Evolutionary conservation across 1,140 invertebrate genomes (phyloP).

Genomic region (Aphidius ervi): DNA sequence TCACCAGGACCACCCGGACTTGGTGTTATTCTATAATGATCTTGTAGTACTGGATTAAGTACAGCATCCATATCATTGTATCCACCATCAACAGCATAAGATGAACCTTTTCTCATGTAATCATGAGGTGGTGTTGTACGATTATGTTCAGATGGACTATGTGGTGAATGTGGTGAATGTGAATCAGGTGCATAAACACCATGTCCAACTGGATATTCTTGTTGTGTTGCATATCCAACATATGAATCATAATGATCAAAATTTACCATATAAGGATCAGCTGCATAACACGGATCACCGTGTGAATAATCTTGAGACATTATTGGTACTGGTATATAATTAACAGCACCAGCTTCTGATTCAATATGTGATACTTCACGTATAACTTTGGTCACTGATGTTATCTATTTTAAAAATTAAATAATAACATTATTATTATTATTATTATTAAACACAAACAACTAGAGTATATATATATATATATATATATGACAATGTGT

Average conservation of each 20-base stretch:
- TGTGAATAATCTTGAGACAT: constrained; percentile 52
- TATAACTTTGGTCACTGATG: constrained; percentile 64
- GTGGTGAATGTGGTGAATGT: constrained; percentile 50
- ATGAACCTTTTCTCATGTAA: constrained; percentile 57
- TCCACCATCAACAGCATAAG: constrained; percentile 55
- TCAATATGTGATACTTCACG: constrained; percentile 65
- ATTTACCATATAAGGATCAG: constrained; percentile 51
- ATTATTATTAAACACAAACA: constrained; percentile 1
- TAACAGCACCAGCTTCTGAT: constrained; percentile 57
- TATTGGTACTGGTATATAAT: constrained; percentile 50
- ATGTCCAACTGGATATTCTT: constrained; percentile 46
- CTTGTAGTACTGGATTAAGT: constrained; percentile 60
- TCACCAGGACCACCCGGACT: constrained; percentile 64
- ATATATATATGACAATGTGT: too few relatives aligned
- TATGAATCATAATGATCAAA: constrained; percentile 51
- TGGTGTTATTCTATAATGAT: constrained; percentile 68
- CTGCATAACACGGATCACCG: constrained; percentile 45
- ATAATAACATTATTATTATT: too few relatives aligned
- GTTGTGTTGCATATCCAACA: constrained; percentile 47
- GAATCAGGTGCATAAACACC: constrained; percentile 50
- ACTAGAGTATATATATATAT: neutral
- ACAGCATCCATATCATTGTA: constrained; percentile 64
- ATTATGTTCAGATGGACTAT: constrained; percentile 51
- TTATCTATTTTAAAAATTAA: constrained; percentile 43
- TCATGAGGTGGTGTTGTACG: constrained; percentile 50